Evolutionary conservation across 2,888 invertebrate species (phyloP).

Genomic region (Sipunculus nudus): DNA sequence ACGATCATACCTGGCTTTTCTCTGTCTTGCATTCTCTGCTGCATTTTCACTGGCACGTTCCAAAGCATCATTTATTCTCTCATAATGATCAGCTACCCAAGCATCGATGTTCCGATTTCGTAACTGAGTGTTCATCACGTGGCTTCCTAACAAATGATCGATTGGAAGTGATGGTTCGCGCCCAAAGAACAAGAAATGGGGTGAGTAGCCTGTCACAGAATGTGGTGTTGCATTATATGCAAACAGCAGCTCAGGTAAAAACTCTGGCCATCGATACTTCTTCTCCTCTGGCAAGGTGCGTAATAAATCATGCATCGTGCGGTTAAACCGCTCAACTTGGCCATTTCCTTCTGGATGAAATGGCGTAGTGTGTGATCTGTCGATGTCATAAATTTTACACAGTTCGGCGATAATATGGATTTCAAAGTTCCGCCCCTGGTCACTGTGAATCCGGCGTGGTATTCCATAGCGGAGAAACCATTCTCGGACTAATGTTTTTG

Average conservation of each 20-base stretch:
- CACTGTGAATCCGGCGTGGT: slow-evolving; percentile 17
- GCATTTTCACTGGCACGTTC: too few species aligned
- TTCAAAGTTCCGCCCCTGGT: slow-evolving; percentile 24
- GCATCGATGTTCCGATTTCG: too few species aligned
- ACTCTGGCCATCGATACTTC: slow-evolving; percentile 33
- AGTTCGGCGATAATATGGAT: slow-evolving; percentile 11
- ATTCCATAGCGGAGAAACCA: slow-evolving; percentile 27
- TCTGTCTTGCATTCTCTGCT: too few species aligned
- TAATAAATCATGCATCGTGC: slow-evolving; percentile 32
- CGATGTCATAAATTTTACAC: slow-evolving; percentile 31
- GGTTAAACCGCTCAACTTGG: slow-evolving; percentile 23
- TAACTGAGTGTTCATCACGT: too few species aligned
- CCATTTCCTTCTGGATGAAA: slow-evolving; percentile 26
- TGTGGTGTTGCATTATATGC: slow-evolving; percentile 21
- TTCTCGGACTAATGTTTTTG: slow-evolving; percentile 13
- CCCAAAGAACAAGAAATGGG: slow-evolving; percentile 20
- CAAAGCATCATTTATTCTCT: too few species aligned
- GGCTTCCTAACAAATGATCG: slow-evolving; percentile 13
- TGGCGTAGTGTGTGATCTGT: slow-evolving; percentile 23
- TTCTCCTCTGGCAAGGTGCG: slow-evolving; percentile 25
- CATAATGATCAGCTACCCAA: slow-evolving; percentile 18
- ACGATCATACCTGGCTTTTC: too few species aligned
- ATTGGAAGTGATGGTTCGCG: slow-evolving; percentile 21
- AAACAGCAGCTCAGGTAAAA: slow-evolving; percentile 24
- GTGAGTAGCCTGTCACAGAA: slow-evolving; percentile 19